A percentile compares a stretch with the other conserved stretches of the same genome.
Evolutionary conservation across 2,113 vertebrate species (phyloP).

Genomic region (human): DNA sequence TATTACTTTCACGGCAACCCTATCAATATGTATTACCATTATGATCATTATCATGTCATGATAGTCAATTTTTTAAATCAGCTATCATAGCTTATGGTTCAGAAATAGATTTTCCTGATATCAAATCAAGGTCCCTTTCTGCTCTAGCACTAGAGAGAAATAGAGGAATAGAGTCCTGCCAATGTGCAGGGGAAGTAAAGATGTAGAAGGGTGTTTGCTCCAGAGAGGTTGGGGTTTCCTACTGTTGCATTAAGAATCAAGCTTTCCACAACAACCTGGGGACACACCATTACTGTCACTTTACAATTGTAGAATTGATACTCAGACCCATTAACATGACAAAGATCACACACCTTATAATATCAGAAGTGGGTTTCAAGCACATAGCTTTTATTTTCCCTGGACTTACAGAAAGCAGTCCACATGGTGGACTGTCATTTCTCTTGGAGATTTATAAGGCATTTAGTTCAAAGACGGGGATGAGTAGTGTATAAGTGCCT

Average conservation of each 20-base stretch:
- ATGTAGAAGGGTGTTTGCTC: neutral
- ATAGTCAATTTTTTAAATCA: neutral
- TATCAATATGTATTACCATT: neutral
- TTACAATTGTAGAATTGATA: neutral
- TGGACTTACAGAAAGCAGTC: neutral
- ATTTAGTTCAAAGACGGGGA: neutral
- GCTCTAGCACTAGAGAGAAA: neutral
- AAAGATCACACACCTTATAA: neutral
- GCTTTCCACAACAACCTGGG: neutral
- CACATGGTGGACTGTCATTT: neutral
- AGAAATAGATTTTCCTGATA: conserved; percentile 11
- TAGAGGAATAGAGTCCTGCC: neutral
- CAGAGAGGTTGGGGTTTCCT: neutral
- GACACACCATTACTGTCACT: neutral
- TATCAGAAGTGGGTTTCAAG: neutral
- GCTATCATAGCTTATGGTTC: neutral
- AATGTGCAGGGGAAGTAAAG: neutral
- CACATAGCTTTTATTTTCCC: neutral
- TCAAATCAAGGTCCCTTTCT: neutral
- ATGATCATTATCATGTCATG: too few species aligned
- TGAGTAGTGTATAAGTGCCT: neutral
- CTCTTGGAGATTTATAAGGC: neutral
- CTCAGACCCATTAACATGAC: neutral
- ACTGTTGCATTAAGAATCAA: neutral
- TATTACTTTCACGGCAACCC: neutral